phyloP scores from a whole-genome alignment of 2,888 invertebrate genomes.

The Aphidius colemani region DNA sequence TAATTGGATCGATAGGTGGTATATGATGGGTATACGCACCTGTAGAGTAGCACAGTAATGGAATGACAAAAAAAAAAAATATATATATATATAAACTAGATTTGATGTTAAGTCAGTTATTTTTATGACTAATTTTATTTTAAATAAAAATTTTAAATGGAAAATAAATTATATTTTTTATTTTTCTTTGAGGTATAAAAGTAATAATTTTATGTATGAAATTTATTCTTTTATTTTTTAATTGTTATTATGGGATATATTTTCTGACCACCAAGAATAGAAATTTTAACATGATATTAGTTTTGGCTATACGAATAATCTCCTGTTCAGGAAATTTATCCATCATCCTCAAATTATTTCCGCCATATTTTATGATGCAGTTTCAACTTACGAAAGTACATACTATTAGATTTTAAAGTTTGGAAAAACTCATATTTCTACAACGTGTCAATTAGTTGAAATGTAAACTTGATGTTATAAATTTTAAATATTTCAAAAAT shows the following conservation, averaged over 20 bases:
- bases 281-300: neutral
- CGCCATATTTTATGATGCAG: conserved; percentile 27
- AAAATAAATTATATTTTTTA: neutral
- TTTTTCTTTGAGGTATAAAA: neutral
- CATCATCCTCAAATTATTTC: conserved; percentile 46
- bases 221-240: neutral
- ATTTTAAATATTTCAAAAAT: too few species aligned
- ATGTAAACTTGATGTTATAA: too few species aligned
- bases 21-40: conserved; percentile 12
- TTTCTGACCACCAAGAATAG: neutral
- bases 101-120: too few species aligned
- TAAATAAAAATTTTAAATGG: too few species aligned
- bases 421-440: too few species aligned
- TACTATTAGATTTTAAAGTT: neutral
- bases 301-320: conserved; percentile 45
- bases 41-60: conserved; percentile 21
- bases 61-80: conserved; percentile 21
- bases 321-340: conserved; percentile 54
- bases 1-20: conserved; percentile 26
- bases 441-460: too few species aligned
- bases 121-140: too few species aligned
- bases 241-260: too few species aligned
- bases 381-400: conserved; percentile 4
- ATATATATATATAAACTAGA: too few species aligned
- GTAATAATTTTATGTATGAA: neutral